Percentiles rank a stretch among this genome's conserved stretches.
phyloP scores from a whole-genome alignment of 1,140 invertebrate species.

The Lasaia peninsularis region DNA sequence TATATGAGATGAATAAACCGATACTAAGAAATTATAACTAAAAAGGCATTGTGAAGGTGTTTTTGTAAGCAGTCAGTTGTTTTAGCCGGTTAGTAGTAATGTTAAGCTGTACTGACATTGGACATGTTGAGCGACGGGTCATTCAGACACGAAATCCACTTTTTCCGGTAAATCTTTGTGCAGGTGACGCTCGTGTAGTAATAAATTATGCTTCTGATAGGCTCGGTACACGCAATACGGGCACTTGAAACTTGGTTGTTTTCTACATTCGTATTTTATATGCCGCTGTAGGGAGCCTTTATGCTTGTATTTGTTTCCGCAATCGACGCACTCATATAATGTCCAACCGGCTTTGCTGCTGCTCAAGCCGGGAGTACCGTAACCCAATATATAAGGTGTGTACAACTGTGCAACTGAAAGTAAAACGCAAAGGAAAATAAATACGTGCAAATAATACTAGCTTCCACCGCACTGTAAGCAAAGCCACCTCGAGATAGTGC shows the following conservation, averaged over 20 bases:
- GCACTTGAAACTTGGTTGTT: constrained; percentile 82
- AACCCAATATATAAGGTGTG: constrained; percentile 74
- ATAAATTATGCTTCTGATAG: constrained; percentile 76
- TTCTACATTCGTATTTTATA: constrained; percentile 83
- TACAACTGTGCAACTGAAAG: constrained; percentile 76
- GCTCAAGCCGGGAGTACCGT: constrained; percentile 59
- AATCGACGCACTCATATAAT: constrained; percentile 78
- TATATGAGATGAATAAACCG: not conserved
- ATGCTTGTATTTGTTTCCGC: constrained; percentile 79
- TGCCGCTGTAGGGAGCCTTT: constrained; percentile 79
- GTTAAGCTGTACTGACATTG: constrained; percentile 57
- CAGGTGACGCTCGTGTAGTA: constrained; percentile 72
- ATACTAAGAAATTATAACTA: not conserved
- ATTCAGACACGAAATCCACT: constrained; percentile 72
- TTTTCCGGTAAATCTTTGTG: constrained; percentile 74
- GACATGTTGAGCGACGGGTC: constrained; percentile 43
- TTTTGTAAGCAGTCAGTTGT: constrained; percentile 7
- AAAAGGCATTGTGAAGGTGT: not conserved
- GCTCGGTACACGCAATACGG: constrained; percentile 76
- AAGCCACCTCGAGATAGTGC: constrained; percentile 61
- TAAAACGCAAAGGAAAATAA: constrained; percentile 72
- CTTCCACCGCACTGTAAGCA: constrained; percentile 57
- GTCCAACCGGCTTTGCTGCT: constrained; percentile 64
- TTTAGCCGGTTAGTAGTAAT: constrained; percentile 32
- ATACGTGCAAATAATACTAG: constrained; percentile 62